phyloP scores from a whole-genome alignment of 2,888 invertebrate species.

The Priocnemis perturbator region DNA sequence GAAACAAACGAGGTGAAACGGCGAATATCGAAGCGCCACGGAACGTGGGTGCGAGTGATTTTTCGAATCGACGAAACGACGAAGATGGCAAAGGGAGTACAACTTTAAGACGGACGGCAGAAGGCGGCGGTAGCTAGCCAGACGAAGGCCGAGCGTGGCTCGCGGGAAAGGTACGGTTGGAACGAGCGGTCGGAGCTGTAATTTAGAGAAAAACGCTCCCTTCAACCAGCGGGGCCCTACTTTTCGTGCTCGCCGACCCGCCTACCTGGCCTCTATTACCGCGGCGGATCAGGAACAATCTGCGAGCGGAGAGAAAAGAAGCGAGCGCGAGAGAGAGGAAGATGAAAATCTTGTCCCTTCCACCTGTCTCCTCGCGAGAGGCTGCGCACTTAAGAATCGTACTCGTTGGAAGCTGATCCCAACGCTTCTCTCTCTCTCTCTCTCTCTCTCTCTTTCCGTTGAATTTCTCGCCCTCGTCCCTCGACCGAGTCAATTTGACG shows the following conservation, averaged over 20 bases:
- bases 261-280: constrained; percentile 60
- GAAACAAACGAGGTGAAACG: no score
- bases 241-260: constrained; percentile 56
- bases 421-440: no score
- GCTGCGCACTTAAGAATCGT: no score
- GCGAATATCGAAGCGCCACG: no score
- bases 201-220: constrained; percentile 63
- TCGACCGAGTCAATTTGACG: no score
- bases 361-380: background rate
- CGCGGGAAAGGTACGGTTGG: constrained; percentile 39
- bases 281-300: constrained; percentile 44
- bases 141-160: background rate
- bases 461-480: no score
- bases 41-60: no score
- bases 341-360: background rate
- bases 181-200: constrained; percentile 48
- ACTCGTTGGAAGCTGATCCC: no score
- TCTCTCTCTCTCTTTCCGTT: no score
- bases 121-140: no score
- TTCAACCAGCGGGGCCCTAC: constrained; percentile 55
- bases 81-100: no score
- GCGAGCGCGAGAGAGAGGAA: constrained; percentile 7
- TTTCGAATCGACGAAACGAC: no score
- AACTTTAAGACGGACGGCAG: background rate
- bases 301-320: constrained; percentile 19